Percentiles rank a stretch among this genome's conserved stretches.
Conservation (phyloP, 2,113 vertebrate species). For the Misgurnus anguillicaudatus region DNA sequence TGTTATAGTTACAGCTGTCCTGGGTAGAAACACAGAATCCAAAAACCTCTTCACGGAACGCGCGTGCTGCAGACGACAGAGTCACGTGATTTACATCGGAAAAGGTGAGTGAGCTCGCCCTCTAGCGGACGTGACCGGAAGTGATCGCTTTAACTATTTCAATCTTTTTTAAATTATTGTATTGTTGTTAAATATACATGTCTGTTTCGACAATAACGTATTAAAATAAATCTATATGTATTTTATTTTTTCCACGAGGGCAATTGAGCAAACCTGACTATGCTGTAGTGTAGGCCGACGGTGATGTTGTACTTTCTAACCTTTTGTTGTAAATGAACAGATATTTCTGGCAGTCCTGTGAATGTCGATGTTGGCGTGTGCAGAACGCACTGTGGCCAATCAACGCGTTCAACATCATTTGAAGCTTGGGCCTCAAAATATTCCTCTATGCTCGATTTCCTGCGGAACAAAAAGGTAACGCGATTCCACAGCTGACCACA, state of each 20-base stretch:
- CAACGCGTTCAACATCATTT: slow-evolving; percentile 26
- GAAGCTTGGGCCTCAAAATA: slow-evolving; percentile 67
- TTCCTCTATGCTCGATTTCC: slow-evolving; percentile 74
- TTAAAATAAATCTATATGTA: neutral
- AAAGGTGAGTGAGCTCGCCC: slow-evolving; percentile 62
- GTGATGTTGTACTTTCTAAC: neutral
- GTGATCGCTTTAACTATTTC: neutral
- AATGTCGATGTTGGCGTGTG: slow-evolving; percentile 75
- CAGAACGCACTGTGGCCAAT: slow-evolving; percentile 66
- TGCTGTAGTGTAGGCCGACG: too few relatives aligned
- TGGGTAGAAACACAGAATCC: slow-evolving; percentile 57
- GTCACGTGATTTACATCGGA: slow-evolving; percentile 71
- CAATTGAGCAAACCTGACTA: neutral
- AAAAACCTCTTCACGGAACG: slow-evolving; percentile 72
- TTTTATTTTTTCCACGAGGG: too few relatives aligned
- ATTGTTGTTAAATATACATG: too few relatives aligned
- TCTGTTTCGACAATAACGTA: too few relatives aligned
- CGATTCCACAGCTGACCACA: slow-evolving; percentile 29
- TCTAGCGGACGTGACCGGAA: neutral
- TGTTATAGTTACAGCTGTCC: slow-evolving; percentile 51
- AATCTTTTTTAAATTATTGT: too few relatives aligned
- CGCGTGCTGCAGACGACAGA: slow-evolving; percentile 77
- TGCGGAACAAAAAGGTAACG: slow-evolving; percentile 76
- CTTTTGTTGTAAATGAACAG: slow-evolving; percentile 52
- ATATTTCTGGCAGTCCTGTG: slow-evolving; percentile 74